These are phyloP conservation scores for Dolichallabes microphthalmus DNA, from an alignment of 2,113 vertebrate genomes.

Conservation along the genomic window DNA sequence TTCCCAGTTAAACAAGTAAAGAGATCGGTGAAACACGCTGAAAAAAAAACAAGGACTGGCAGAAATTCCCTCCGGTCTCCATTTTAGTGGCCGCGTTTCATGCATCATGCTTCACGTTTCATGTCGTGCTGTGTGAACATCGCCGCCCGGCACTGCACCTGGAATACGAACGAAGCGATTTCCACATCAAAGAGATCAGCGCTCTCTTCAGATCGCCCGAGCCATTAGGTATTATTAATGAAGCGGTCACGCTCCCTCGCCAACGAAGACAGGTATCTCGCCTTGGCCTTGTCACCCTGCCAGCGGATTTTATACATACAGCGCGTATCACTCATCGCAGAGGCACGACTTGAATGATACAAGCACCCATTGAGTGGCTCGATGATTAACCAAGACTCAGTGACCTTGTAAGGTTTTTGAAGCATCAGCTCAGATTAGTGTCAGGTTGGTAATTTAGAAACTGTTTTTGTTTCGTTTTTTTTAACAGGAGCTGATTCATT, in stretches of 20 bases:
- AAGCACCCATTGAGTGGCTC: too few relatives aligned
- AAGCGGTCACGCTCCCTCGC: slow-evolving; percentile 10
- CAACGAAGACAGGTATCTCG: background rate
- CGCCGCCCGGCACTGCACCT: background rate
- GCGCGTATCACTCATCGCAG: background rate
- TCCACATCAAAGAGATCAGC: slow-evolving; percentile 18
- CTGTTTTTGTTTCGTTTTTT: background rate
- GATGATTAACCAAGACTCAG: background rate
- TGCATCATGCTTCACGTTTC: background rate
- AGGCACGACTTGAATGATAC: background rate
- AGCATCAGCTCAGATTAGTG: background rate
- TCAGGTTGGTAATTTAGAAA: background rate
- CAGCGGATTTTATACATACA: background rate
- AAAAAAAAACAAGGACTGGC: background rate
- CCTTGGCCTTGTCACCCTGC: background rate
- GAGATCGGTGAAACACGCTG: background rate
- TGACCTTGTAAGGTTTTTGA: background rate
- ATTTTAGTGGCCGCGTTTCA: background rate
- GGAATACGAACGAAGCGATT: slow-evolving; percentile 8
- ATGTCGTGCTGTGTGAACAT: background rate
- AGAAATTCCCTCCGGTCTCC: slow-evolving; percentile 5
- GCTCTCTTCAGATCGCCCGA: slow-evolving; percentile 13
- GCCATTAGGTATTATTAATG: slow-evolving; percentile 30
- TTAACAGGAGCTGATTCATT: background rate
- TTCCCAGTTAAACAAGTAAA: background rate